Evolutionary conservation across 2,113 vertebrate species (phyloP), one percentile per base, ranked within the genome.

Genomic region (Oceanites oceanicus): DNA sequence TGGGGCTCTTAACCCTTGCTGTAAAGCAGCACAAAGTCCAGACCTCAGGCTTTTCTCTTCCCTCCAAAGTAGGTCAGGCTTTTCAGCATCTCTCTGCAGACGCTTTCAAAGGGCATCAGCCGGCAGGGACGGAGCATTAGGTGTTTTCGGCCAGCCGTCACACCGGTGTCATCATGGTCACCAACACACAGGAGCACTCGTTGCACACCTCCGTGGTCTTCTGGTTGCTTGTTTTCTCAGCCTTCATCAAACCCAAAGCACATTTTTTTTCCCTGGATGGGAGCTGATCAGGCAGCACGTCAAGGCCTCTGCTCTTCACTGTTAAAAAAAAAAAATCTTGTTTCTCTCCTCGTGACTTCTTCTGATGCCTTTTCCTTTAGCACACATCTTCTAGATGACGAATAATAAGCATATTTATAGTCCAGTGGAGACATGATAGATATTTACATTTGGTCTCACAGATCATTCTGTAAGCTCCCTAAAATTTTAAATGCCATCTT

Each of bases 11-110:
- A 94, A 93, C 92, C 91, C 89, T 75, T 76, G 58, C 73, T 44
- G 74, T 38, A 80, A 68, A 59, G 70, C 65, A 75, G 72, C 21
- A 1, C 38, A 5, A 70, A 66, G 67, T 72, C 79, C 90, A 94
- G 91, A 82, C 80, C 70, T 92, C 19, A 1, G 44, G 44, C 65
- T 95, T 84, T 45, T 96, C 78, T 94, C 87, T 32, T 81, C 58
- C 27, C 70, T 96, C 92, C 92, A 76, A 96, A 97, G 92, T 91
- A 96, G 91, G 95, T 96, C 93, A 95, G 86, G 95, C 79, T 95
- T 66, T 59, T 49, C 91, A 70, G 84, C 3, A 2, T 50, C 82
- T 77, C 66, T 71, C 90, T 87, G 80, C 91, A 91, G 91, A 84
- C 5, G 22, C 65, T 72, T 78, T 73, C 70, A 49, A 34, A 66